These are phyloP conservation scores for Bubalus kerabau DNA, from an alignment of 2,113 vertebrate species.

Conservation along the genomic window DNA sequence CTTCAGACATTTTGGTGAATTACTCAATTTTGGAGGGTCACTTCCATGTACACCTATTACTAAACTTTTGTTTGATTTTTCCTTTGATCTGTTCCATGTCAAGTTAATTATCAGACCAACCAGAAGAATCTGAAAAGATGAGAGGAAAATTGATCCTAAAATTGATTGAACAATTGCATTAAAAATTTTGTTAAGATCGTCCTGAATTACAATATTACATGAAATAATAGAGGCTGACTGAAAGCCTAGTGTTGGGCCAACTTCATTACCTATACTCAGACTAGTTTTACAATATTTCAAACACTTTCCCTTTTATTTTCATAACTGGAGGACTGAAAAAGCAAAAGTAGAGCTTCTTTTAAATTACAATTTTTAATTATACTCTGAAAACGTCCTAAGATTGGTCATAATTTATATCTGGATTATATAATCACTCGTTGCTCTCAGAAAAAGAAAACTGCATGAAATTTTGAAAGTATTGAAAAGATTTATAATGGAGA, in stretches of 20 bases:
- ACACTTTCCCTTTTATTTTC: not conserved
- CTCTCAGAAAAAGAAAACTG: not conserved
- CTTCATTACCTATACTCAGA: not conserved
- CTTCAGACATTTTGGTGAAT: not conserved
- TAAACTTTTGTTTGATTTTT: not conserved
- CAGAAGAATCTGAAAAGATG: not conserved
- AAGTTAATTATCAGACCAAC: not conserved
- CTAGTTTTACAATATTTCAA: not conserved
- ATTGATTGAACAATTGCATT: not conserved
- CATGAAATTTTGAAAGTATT: not conserved
- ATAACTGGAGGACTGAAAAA: not conserved
- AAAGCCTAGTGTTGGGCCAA: not conserved
- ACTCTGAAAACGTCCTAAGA: not conserved
- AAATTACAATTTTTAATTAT: not conserved
- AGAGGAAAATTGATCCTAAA: not conserved
- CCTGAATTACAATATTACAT: not conserved
- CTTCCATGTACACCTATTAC: not conserved
- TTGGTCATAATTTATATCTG: not conserved
- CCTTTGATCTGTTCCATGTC: not conserved
- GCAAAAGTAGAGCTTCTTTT: not conserved
- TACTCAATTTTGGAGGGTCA: not conserved
- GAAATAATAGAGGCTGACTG: not conserved
- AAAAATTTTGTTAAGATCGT: not conserved
- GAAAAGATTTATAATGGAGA: not conserved
- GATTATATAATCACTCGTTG: not conserved